These are phyloP conservation scores for Microctonus brassicae DNA, from an alignment of 2,888 invertebrate genomes.

Conservation along the genomic window DNA sequence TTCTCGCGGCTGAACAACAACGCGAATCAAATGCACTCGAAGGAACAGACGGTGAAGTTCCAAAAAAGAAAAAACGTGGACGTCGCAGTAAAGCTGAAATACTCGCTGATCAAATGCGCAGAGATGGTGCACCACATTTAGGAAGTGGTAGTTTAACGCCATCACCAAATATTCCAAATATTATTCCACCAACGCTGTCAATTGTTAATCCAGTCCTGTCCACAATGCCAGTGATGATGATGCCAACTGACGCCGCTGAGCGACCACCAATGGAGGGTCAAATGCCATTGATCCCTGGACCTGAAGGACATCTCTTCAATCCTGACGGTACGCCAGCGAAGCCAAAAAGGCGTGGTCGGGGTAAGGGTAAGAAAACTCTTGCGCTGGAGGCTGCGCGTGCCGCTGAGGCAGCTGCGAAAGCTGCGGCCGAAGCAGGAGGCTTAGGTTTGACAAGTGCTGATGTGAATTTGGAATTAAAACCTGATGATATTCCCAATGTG, in stretches of 20 bases:
- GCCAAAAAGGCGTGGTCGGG: conserved; percentile 66
- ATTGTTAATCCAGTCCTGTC: conserved; percentile 41
- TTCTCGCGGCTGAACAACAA: conserved; percentile 62
- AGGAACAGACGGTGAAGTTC: conserved; percentile 61
- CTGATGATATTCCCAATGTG: conserved; percentile 58
- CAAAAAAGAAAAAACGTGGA: conserved; percentile 67
- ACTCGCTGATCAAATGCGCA: conserved; percentile 67
- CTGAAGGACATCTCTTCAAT: conserved; percentile 58
- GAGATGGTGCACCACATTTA: conserved; percentile 59
- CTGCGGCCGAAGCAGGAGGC: conserved; percentile 63
- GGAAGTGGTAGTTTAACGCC: conserved; percentile 37
- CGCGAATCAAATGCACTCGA: conserved; percentile 60
- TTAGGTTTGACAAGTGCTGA: conserved; percentile 57
- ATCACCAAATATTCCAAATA: conserved; percentile 38
- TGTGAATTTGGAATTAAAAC: conserved; percentile 58
- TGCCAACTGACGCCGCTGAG: conserved; percentile 68
- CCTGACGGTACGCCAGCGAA: conserved; percentile 63
- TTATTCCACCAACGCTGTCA: conserved; percentile 7
- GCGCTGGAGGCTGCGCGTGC: conserved; percentile 69
- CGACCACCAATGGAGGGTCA: conserved; percentile 53
- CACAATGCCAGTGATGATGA: conserved; percentile 63
- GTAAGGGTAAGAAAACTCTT: conserved; percentile 68
- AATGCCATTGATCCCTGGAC: conserved; percentile 53
- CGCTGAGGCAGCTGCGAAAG: conserved; percentile 71
- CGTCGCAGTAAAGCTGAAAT: conserved; percentile 67